Percentiles rank a stretch among this genome's conserved stretches.
Evolutionary conservation across 30 jellyfish, hydroid and myxozoan species (phyloP).

Genomic region (Haliclystus octoradiatus): DNA sequence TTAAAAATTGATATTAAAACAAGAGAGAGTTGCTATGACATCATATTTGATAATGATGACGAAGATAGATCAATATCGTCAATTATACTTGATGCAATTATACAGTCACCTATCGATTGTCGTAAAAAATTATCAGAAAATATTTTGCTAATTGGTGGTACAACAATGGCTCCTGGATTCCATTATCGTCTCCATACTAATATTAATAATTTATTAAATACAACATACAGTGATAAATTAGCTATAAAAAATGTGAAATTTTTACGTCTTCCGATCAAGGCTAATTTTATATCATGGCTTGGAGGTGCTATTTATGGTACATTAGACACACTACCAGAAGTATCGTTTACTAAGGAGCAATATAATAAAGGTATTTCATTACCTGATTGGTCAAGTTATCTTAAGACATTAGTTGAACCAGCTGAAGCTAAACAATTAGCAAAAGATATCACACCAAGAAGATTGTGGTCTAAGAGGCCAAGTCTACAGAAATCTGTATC

Average conservation of each 20-base stretch:
- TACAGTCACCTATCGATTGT: slow-evolving; percentile 91
- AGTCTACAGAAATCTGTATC: neutral
- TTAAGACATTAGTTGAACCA: neutral
- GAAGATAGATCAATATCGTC: slow-evolving; percentile 80
- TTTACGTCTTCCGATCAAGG: slow-evolving; percentile 69
- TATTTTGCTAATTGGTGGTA: slow-evolving; percentile 81
- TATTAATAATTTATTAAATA: slow-evolving; percentile 29
- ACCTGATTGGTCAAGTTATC: slow-evolving; percentile 85
- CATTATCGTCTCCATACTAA: slow-evolving; percentile 60
- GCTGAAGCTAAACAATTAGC: neutral
- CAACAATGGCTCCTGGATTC: slow-evolving; percentile 85
- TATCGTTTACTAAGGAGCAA: slow-evolving; percentile 65
- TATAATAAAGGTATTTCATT: slow-evolving; percentile 37
- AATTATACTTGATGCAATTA: slow-evolving; percentile 49
- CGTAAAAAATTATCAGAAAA: slow-evolving; percentile 66
- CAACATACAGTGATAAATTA: slow-evolving; percentile 42
- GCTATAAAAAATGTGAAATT: slow-evolving; percentile 44
- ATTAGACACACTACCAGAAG: slow-evolving; percentile 67
- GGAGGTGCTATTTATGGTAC: slow-evolving; percentile 95
- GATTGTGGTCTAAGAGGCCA: neutral
- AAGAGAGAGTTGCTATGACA: slow-evolving; percentile 55
- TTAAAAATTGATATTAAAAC: slow-evolving; percentile 52
- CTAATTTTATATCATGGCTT: slow-evolving; percentile 77
- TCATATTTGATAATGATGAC: slow-evolving; percentile 63
- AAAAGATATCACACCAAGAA: neutral